Base-by-base conservation (phyloP, 2,888 invertebrate species). In the Oscheius myriophilus region DNA sequence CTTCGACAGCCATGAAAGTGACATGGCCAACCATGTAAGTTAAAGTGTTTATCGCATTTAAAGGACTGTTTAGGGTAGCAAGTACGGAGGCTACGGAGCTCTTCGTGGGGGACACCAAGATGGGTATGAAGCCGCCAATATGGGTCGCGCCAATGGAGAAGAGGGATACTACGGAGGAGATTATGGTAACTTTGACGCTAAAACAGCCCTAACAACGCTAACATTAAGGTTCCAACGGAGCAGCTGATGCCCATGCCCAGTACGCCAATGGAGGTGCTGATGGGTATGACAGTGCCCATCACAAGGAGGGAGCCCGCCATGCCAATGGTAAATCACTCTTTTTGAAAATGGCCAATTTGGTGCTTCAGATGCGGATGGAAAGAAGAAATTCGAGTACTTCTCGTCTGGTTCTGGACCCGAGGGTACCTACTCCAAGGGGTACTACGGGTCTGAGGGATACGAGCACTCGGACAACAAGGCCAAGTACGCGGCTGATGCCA, bases 311-410 rank as follows among this genome's bases (percentile, higher is more conserved):
- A 46, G 46, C 49, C 12, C 46, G 61, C 11, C 25, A 61, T 25
- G 61, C 61, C n/a, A 49, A 21, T 11, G 33, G 33, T 33, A 33
- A 9, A 33, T 6, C 9, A 33, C 9, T 9, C 33, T 6, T 33
- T 33, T 3, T 33, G 9, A 33, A 33, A 33, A 9, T 33, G 33
- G 33, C 3, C 3, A 33, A 33, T n/a, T n/a, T n/a, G 9, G 33
- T 33, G 9, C 4, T 33, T 33, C 9, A 33, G 61, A 61, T 39
- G 61, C 61, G 16, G 49, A 61, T 2, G 61, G 61, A 16, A 9
- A n/a, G 61, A 61, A 61, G 49, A 61, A 61, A 26, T 61, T 49
- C 49, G 49, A 49, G n/a, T 61, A 61, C 39, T 61, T 61, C 49
- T 49, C 61, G n/a, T 49, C 49, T 21, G 61, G 61, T 16, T 61